A percentile compares a stretch with the other conserved stretches of the same genome.
Conservation (phyloP, 2,113 vertebrate species). For the Chiloscyllium plagiosum region DNA sequence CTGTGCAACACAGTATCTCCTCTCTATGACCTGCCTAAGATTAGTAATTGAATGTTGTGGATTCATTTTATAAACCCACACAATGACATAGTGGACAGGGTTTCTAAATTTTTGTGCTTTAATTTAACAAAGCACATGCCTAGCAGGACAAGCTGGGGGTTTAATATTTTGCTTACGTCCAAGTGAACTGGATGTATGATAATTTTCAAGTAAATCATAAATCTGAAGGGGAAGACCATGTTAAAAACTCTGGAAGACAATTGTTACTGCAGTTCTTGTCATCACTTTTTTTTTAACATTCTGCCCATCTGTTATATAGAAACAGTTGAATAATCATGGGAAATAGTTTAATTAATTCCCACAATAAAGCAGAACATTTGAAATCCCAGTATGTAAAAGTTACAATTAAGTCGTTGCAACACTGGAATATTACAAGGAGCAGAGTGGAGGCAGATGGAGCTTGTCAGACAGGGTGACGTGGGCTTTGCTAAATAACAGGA, state of each 20-base stretch:
- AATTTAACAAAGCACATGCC: not conserved
- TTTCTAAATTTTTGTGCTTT: not conserved
- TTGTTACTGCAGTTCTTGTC: not conserved
- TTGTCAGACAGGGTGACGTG: not conserved
- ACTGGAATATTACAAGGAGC: not conserved
- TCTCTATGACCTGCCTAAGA: not conserved
- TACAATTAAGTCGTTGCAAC: not conserved
- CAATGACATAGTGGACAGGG: not conserved
- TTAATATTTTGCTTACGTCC: not conserved
- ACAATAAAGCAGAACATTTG: not conserved
- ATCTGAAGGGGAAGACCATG: not conserved
- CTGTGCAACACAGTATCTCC: not conserved
- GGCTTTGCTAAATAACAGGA: constrained; percentile 17
- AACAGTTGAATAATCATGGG: not conserved
- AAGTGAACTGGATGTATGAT: not conserved
- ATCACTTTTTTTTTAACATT: not conserved
- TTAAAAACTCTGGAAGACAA: not conserved
- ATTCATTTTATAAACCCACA: not conserved
- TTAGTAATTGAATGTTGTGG: not conserved
- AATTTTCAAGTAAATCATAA: not conserved
- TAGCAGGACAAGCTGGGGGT: not conserved
- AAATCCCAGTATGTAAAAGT: constrained; percentile 19
- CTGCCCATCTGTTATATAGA: not conserved
- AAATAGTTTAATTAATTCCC: not conserved
- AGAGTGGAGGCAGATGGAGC: constrained; percentile 22